Evolutionary conservation across 2,797 vertebrate genomes (phyloP), one percentile per base, ranked within the genome.

Genomic region (Phyllotis vaccarum): DNA sequence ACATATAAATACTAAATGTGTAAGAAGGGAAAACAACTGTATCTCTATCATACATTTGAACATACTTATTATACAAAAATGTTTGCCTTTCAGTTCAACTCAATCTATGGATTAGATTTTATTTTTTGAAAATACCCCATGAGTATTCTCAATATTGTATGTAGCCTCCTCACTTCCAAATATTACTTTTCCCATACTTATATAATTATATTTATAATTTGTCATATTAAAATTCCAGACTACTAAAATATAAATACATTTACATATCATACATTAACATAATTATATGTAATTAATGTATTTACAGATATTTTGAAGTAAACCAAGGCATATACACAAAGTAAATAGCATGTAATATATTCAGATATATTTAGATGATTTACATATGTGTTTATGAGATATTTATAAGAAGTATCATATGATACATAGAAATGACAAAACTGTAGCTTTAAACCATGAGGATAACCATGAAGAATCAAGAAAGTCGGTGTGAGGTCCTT

Each of bases 401-500:
- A 92, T 93, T n/a, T 5, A 8, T 83, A 76, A 95, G 82, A 0
- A 43, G 6, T 83, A 70, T 72, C 3, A 79, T 19, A 13, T 29
- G 40, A 75, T 74, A 60, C 11, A 79, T 66, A 90, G 16, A 40
- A 76, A 66, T 66, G 34, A 49, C 3, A 60, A 21, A 4, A 70
- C 64, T 27, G 52, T 68, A 68, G 0, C 89, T 89, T 92, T 85
- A 92, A 90, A 89, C 75, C 80, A 56, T n/a, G 17, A 88, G n/a
- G n/a, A n/a, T n/a, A n/a, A n/a, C n/a, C n/a, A n/a, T n/a, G n/a
- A n/a, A n/a, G n/a, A n/a, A n/a, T 80, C 62, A 80, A 31, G 90
- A 14, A 52, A 95, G 52, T 83, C 9, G 95, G 17, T 68, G 29
- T 80, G n/a, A 93, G 43, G 8, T 1, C 24, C 0, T 80, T 66